Evolutionary conservation across 2,797 vertebrate genomes (phyloP).

Genomic region (Zenarchopterus dispar): DNA sequence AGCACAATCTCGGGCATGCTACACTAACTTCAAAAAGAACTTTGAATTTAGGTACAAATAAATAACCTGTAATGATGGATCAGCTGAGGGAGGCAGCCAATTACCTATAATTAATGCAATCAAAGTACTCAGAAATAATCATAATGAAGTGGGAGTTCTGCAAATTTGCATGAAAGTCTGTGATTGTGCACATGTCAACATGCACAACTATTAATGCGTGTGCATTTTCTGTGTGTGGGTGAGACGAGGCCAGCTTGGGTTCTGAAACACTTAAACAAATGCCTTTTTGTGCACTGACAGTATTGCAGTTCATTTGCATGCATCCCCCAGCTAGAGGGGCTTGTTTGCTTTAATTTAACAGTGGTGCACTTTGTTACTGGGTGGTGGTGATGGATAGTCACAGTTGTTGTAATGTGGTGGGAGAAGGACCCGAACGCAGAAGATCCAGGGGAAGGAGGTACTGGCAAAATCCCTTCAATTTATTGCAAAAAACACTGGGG

Average conservation of each 20-base stretch:
- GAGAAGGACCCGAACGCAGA: too few relatives aligned
- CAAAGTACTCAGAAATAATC: constrained; percentile 70
- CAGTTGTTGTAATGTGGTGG: not conserved
- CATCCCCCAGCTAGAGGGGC: constrained; percentile 48
- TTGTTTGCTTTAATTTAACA: constrained; percentile 77
- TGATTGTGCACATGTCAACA: constrained; percentile 44
- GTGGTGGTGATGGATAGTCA: constrained; percentile 70
- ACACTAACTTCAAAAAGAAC: constrained; percentile 58
- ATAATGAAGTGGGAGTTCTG: constrained; percentile 62
- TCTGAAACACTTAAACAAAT: constrained; percentile 38
- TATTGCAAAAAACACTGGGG: too few relatives aligned
- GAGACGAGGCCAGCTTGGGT: constrained; percentile 1
- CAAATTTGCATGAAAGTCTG: constrained; percentile 54
- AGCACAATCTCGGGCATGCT: constrained; percentile 51
- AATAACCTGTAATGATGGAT: constrained; percentile 73
- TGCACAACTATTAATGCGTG: constrained; percentile 21
- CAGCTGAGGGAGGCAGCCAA: constrained; percentile 59
- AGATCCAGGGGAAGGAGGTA: too few relatives aligned
- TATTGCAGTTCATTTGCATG: constrained; percentile 60
- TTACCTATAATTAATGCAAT: constrained; percentile 79
- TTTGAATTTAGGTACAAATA: constrained; percentile 66
- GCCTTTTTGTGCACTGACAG: constrained; percentile 42
- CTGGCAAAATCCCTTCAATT: too few relatives aligned
- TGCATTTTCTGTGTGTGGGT: constrained; percentile 1
- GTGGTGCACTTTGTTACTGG: constrained; percentile 59